Evolutionary conservation across 2,888 invertebrate genomes (phyloP).

Genomic region (Nematopogon swammerdamellus): DNA sequence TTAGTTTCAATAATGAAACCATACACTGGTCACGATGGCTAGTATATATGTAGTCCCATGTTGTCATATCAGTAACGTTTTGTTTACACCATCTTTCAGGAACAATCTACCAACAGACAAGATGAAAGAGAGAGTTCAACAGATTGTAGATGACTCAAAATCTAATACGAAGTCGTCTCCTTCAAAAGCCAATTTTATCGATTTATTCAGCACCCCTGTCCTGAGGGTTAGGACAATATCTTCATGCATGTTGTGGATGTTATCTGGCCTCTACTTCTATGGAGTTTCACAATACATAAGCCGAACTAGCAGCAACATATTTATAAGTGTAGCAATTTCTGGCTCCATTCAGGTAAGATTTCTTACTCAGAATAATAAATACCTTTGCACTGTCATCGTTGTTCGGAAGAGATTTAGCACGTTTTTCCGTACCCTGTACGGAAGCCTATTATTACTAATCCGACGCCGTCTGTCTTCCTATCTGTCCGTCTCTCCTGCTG

Average conservation of each 20-base stretch:
- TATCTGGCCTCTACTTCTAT: constrained; percentile 78
- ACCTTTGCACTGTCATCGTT: background rate
- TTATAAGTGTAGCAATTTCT: constrained; percentile 71
- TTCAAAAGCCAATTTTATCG: constrained; percentile 52
- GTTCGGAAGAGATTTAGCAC: too few relatives aligned
- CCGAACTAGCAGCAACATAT: constrained; percentile 74
- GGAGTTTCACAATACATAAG: constrained; percentile 82
- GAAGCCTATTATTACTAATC: background rate
- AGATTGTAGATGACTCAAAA: constrained; percentile 24
- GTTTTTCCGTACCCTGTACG: too few relatives aligned
- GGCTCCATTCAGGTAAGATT: constrained; percentile 40
- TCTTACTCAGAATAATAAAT: too few relatives aligned
- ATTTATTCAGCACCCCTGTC: constrained; percentile 62
- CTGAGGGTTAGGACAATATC: constrained; percentile 63
- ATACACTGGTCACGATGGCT: too few relatives aligned
- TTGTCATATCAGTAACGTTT: too few relatives aligned
- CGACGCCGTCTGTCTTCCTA: too few relatives aligned
- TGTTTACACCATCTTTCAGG: too few relatives aligned
- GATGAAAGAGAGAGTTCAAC: constrained; percentile 39
- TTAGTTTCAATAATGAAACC: too few relatives aligned
- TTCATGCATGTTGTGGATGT: constrained; percentile 74
- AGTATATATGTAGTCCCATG: too few relatives aligned
- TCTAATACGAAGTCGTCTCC: too few relatives aligned
- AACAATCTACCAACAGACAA: constrained; percentile 48
- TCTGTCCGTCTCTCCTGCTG: too few relatives aligned